These are phyloP conservation scores for Thereva nobilitata DNA, from an alignment of 2,888 invertebrate species.

Conservation along the genomic window DNA sequence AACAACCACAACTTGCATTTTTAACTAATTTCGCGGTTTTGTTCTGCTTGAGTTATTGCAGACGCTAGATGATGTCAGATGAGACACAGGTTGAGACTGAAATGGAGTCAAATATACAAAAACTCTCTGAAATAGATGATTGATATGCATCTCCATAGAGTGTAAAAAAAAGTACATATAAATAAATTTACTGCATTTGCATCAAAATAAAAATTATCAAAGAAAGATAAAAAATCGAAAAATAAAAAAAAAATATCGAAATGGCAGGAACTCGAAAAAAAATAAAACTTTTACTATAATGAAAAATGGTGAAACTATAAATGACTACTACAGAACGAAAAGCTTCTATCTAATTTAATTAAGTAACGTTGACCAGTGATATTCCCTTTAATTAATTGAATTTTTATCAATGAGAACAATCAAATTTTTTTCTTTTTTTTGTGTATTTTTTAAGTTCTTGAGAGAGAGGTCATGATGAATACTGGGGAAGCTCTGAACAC, in stretches of 20 bases:
- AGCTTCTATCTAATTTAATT: too few relatives aligned
- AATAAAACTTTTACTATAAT: too few relatives aligned
- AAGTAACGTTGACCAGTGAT: not conserved
- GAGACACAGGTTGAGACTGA: constrained; percentile 38
- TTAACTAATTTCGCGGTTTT: constrained; percentile 58
- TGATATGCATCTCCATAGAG: constrained; percentile 19
- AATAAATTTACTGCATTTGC: constrained; percentile 26
- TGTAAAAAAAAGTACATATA: constrained; percentile 5
- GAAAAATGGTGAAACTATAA: too few relatives aligned
- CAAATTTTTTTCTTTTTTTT: constrained; percentile 33
- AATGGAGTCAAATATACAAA: constrained; percentile 26
- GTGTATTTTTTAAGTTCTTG: constrained; percentile 33
- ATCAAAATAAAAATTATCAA: constrained; percentile 13
- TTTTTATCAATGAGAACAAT: constrained; percentile 20
- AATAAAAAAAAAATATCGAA: too few relatives aligned
- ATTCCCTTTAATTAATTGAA: constrained; percentile 1
- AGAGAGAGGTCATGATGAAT: constrained; percentile 19
- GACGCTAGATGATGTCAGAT: constrained; percentile 49
- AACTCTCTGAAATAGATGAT: constrained; percentile 29
- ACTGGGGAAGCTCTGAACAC: constrained; percentile 21
- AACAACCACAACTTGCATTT: constrained; percentile 38
- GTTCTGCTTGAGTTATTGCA: constrained; percentile 59
- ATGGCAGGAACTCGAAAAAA: too few relatives aligned
- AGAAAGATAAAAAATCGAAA: too few relatives aligned
- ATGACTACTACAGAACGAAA: too few relatives aligned